phyloP scores from a whole-genome alignment of 2,113 vertebrate species.

The Toxostoma redivivum region DNA sequence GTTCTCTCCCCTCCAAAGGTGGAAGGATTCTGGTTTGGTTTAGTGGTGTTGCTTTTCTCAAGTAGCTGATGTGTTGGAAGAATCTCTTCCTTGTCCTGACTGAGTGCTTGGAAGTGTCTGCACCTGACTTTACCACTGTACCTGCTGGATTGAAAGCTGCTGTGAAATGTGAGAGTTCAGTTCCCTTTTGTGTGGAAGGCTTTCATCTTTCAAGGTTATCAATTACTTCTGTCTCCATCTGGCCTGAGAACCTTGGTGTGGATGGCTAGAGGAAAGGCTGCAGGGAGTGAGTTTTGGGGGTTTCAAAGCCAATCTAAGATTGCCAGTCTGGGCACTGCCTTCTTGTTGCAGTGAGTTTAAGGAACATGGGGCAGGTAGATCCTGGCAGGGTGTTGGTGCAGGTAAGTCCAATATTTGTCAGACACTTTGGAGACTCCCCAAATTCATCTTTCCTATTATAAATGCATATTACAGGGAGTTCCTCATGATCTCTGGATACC shows the following conservation, averaged over 20 bases:
- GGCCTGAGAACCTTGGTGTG: not conserved
- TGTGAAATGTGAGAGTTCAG: not conserved
- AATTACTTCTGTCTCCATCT: not conserved
- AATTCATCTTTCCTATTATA: not conserved
- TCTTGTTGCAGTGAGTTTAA: not conserved
- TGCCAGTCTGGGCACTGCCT: not conserved
- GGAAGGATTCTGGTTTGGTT: not conserved
- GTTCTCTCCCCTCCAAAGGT: not conserved
- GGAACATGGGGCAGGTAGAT: not conserved
- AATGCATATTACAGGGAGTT: not conserved
- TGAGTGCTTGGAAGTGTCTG: not conserved
- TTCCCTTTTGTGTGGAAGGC: not conserved
- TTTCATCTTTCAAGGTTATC: not conserved
- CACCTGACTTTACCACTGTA: not conserved
- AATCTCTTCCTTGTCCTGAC: not conserved
- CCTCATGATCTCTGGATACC: not conserved
- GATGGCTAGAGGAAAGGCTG: not conserved
- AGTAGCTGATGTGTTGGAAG: not conserved
- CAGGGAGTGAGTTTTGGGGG: not conserved
- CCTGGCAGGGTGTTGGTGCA: not conserved
- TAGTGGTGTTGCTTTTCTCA: not conserved
- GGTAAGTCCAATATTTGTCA: not conserved
- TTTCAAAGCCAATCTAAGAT: not conserved
- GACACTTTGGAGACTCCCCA: not conserved
- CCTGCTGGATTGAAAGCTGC: not conserved